A percentile compares a stretch with the other conserved stretches of the same genome.
Evolutionary conservation across 2,113 vertebrate species (phyloP).

Genomic region (Xenopus laevis): DNA sequence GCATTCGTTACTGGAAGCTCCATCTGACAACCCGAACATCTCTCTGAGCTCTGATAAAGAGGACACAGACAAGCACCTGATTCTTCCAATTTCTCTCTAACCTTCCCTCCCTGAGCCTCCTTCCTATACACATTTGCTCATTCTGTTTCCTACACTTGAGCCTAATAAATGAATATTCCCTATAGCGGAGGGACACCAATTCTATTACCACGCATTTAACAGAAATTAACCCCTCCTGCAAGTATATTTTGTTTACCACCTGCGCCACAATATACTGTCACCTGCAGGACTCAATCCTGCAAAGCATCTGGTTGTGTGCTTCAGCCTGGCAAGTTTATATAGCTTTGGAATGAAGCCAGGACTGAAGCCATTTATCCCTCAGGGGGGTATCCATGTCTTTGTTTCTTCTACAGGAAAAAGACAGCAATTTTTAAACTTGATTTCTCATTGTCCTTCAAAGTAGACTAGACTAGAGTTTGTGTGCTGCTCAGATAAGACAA

Average conservation of each 20-base stretch:
- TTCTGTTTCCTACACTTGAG: conserved; percentile 39
- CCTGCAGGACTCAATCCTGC: conserved; percentile 8
- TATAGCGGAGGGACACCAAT: conserved; percentile 19
- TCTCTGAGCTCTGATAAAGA: conserved; percentile 26
- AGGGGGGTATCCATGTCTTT: conserved; percentile 12
- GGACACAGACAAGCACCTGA: conserved; percentile 29
- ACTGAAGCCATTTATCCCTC: conserved; percentile 41
- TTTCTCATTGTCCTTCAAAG: no score
- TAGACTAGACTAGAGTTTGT: no score
- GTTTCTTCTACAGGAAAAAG: no score
- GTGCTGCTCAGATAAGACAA: no score
- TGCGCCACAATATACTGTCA: conserved; percentile 25
- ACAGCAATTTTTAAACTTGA: no score
- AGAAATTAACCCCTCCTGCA: conserved; percentile 31
- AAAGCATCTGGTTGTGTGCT: neutral
- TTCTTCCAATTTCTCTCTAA: conserved; percentile 32
- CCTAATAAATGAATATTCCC: conserved; percentile 35
- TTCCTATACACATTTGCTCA: conserved; percentile 19
- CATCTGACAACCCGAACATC: conserved; percentile 47
- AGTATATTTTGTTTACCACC: neutral
- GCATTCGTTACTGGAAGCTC: conserved; percentile 53
- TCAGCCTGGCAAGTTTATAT: conserved; percentile 22
- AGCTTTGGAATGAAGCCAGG: conserved; percentile 27
- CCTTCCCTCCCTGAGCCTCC: conserved; percentile 22
- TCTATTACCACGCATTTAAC: conserved; percentile 24